Evolutionary conservation across 2,797 vertebrate genomes (phyloP).

Genomic region (Poecilia wingei): DNA sequence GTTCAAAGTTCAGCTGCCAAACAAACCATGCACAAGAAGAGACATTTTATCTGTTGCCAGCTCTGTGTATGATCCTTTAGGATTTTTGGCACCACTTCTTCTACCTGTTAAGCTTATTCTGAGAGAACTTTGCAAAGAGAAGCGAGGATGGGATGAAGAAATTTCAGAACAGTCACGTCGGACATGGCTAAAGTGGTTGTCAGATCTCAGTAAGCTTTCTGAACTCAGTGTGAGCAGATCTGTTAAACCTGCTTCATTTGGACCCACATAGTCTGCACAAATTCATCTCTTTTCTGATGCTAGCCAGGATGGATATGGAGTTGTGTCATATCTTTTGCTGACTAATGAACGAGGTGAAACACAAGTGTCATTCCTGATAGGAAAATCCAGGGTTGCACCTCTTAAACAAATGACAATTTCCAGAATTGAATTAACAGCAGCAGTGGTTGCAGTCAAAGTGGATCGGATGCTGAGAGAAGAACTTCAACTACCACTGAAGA

Average conservation of each 20-base stretch:
- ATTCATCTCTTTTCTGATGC: background rate
- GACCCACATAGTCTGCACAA: background rate
- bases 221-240: background rate
- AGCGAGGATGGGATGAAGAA: too few species aligned
- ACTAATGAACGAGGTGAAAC: background rate
- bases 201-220: background rate
- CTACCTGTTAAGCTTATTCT: slow-evolving; percentile 9
- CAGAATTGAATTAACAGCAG: slow-evolving; percentile 9
- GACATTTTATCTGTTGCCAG: too few species aligned
- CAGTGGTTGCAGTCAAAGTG: background rate
- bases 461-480: slow-evolving; percentile 1
- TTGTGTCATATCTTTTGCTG: slow-evolving; percentile 7
- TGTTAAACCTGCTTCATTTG: background rate
- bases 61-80: background rate
- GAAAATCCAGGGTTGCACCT: slow-evolving; percentile 7
- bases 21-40: background rate
- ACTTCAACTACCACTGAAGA: background rate
- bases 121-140: background rate
- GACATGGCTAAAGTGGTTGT: too few species aligned
- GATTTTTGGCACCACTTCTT: background rate
- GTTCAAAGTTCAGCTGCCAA: slow-evolving; percentile 1
- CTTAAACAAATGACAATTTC: slow-evolving; percentile 8
- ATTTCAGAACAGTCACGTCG: too few species aligned
- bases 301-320: background rate
- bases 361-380: background rate